These are phyloP conservation scores for Sceloporus tristichus DNA, from an alignment of 2,113 vertebrate genomes.

Conservation along the genomic window DNA sequence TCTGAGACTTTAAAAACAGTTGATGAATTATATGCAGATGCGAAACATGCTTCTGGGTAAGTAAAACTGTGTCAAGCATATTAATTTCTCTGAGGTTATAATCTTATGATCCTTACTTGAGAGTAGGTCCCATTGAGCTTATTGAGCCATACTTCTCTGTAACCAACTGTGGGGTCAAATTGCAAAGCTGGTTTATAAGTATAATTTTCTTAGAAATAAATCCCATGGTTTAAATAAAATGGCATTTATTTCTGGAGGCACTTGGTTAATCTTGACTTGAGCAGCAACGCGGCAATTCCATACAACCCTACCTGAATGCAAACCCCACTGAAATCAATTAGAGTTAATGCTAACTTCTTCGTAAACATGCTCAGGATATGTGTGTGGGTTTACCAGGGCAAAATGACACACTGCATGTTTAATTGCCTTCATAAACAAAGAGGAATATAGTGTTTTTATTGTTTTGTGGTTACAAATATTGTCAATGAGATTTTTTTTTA, in stretches of 20 bases:
- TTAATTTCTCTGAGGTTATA: constrained; percentile 28
- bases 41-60: constrained; percentile 84
- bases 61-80: constrained; percentile 68
- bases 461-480: constrained; percentile 50
- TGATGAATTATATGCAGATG: constrained; percentile 60
- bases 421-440: constrained; percentile 42
- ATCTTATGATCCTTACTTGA: neutral
- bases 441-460: constrained; percentile 57
- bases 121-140: neutral
- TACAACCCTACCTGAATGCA: neutral
- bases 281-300: neutral
- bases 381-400: constrained; percentile 13
- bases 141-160: neutral
- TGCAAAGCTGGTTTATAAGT: neutral
- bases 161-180: neutral
- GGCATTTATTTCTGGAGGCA: neutral
- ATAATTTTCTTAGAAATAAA: neutral
- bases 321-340: neutral
- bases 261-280: constrained; percentile 26
- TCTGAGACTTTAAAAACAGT: constrained; percentile 54
- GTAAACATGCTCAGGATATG: neutral
- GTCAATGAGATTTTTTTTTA: constrained; percentile 34
- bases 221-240: constrained; percentile 8
- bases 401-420: neutral
- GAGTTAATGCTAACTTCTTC: neutral